phyloP scores from a whole-genome alignment of 2,888 invertebrate genomes.

The Exocentrus adspersus region DNA sequence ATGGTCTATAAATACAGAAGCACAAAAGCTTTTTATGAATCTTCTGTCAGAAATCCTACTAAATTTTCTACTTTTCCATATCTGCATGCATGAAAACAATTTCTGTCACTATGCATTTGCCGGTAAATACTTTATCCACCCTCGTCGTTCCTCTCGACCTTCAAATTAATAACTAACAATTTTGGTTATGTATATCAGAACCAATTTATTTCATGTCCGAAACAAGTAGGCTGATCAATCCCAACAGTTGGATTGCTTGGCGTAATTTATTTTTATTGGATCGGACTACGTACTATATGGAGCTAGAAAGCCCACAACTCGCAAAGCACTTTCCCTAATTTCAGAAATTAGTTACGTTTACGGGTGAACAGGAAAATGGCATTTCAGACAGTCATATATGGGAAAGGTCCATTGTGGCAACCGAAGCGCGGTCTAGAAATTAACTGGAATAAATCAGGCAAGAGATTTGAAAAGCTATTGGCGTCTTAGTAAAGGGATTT shows the following conservation, averaged over 20 bases:
- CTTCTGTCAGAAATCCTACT: too few relatives aligned
- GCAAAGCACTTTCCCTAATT: conserved; percentile 39
- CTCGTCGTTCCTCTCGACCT: too few relatives aligned
- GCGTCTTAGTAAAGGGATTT: conserved; percentile 51
- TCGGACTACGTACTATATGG: background rate
- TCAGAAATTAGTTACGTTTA: conserved; percentile 38
- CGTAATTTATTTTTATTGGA: conserved; percentile 19
- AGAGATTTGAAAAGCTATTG: conserved; percentile 56
- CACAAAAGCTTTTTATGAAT: too few relatives aligned
- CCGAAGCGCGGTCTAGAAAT: conserved; percentile 48
- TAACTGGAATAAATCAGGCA: conserved; percentile 58
- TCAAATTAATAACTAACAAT: too few relatives aligned
- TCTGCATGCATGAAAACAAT: too few relatives aligned
- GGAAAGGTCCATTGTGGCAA: conserved; percentile 32
- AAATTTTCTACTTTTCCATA: too few relatives aligned
- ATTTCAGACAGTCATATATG: conserved; percentile 38
- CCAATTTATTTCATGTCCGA: background rate
- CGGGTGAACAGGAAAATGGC: conserved; percentile 22
- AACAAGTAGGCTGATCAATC: background rate
- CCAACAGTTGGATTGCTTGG: background rate
- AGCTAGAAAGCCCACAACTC: conserved; percentile 20
- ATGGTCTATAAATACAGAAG: too few relatives aligned
- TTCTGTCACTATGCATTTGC: too few relatives aligned
- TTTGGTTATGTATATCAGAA: too few relatives aligned
- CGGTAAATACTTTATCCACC: too few relatives aligned